A percentile compares a stretch with the other conserved stretches of the same genome.
These are phyloP conservation scores for Caenorhabditis zanzibari DNA, from an alignment of 2,888 invertebrate genomes.

Conservation along the genomic window DNA sequence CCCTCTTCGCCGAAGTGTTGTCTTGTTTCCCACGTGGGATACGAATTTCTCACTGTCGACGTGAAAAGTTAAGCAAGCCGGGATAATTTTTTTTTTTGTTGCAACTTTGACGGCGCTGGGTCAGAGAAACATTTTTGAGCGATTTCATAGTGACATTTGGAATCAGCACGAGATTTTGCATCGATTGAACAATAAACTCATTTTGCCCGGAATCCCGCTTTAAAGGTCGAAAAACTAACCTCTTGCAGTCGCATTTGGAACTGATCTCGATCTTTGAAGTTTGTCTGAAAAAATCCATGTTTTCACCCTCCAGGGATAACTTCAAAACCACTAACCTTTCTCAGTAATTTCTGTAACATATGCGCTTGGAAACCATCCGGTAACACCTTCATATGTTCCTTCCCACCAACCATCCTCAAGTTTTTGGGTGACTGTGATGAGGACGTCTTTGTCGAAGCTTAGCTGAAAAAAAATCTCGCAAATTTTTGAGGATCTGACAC, in stretches of 20 bases:
- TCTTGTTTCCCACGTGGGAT: too few species aligned
- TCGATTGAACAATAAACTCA: too few species aligned
- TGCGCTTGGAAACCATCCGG: constrained; percentile 83
- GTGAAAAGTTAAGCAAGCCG: too few species aligned
- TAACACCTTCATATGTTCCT: constrained; percentile 88
- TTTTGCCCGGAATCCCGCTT: too few species aligned
- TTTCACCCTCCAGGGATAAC: background rate
- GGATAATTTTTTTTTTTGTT: too few species aligned
- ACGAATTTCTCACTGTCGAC: too few species aligned
- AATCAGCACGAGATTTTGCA: too few species aligned
- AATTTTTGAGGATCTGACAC: background rate
- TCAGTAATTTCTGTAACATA: constrained; percentile 72
- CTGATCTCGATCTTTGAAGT: constrained; percentile 64
- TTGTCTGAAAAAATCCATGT: constrained; percentile 58
- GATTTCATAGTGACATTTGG: too few species aligned
- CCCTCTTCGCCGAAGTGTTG: too few species aligned
- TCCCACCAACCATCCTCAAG: constrained; percentile 99
- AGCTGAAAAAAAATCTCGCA: constrained; percentile 86
- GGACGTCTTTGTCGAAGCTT: constrained; percentile 91
- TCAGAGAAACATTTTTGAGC: too few species aligned
- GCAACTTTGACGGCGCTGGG: too few species aligned
- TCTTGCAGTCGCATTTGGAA: constrained; percentile 62
- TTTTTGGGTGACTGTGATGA: constrained; percentile 94
- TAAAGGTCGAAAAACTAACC: constrained; percentile 20
- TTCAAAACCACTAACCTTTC: constrained; percentile 58